Percentiles rank a stretch among this genome's conserved stretches.
These are phyloP conservation scores for Nannobrachium achirus DNA, from an alignment of 2,113 vertebrate species.

Conservation along the genomic window DNA sequence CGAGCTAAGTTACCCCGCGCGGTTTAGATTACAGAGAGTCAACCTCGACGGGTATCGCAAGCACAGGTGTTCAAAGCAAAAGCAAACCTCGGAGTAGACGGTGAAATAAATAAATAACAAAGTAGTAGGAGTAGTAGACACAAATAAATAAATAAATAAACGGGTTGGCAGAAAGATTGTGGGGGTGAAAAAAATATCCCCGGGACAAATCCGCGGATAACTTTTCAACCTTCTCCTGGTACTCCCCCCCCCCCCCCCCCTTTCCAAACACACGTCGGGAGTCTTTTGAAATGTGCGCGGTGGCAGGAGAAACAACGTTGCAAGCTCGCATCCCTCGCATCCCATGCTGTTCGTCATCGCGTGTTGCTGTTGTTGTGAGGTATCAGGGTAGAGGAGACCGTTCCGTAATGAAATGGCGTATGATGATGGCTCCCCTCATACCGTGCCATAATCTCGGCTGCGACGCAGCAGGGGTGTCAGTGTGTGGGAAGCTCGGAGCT, in stretches of 20 bases:
- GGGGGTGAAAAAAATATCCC: constrained; percentile 40
- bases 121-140: too few species aligned
- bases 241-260: too few species aligned
- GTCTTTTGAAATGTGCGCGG: constrained; percentile 58
- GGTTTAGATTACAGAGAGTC: constrained; percentile 61
- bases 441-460: constrained; percentile 49
- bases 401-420: constrained; percentile 40
- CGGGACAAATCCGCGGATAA: constrained; percentile 50
- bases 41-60: constrained; percentile 33
- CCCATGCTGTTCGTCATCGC: constrained; percentile 36
- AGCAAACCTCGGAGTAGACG: constrained; percentile 37
- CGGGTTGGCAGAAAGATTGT: constrained; percentile 6
- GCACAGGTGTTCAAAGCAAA: constrained; percentile 48
- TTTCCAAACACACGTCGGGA: constrained; percentile 22
- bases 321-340: constrained; percentile 42
- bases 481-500: constrained; percentile 58
- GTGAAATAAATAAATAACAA: constrained; percentile 33
- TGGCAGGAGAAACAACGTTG: constrained; percentile 43
- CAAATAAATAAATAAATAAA: constrained; percentile 33
- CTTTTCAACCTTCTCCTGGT: constrained; percentile 32
- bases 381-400: constrained; percentile 34
- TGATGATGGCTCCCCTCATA: constrained; percentile 23
- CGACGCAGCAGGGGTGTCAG: constrained; percentile 53
- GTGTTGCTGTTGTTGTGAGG: background rate
- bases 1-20: constrained; percentile 37